A percentile compares a stretch with the other conserved stretches of the same genome.
Evolutionary conservation across 2,797 vertebrate genomes (phyloP).

Genomic region (Pelochelys cantorii): DNA sequence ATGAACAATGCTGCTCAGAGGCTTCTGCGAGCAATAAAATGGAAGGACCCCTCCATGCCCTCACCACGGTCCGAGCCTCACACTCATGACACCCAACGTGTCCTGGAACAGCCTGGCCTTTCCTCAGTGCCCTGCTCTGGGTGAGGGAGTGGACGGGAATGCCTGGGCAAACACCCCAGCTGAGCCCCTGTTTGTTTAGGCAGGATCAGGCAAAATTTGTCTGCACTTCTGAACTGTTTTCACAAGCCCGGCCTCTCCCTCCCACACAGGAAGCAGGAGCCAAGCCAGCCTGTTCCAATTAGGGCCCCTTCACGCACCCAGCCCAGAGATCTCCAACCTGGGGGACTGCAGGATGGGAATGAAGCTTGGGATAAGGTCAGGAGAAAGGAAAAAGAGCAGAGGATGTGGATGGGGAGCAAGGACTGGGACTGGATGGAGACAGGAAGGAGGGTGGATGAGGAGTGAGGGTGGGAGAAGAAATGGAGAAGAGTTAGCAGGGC

Average conservation of each 20-base stretch:
- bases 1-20: slow-evolving; percentile 46
- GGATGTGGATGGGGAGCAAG: background rate
- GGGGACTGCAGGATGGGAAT: background rate
- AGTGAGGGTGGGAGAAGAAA: background rate
- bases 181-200: slow-evolving; percentile 85
- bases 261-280: slow-evolving; percentile 83
- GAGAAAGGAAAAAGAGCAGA: background rate
- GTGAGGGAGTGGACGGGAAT: background rate
- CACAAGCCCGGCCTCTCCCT: slow-evolving; percentile 82
- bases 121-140: slow-evolving; percentile 9
- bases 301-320: slow-evolving; percentile 13
- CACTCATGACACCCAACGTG: background rate
- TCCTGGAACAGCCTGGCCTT: background rate
- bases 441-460: background rate
- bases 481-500: background rate
- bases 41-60: slow-evolving; percentile 52
- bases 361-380: background rate
- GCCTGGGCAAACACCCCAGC: slow-evolving; percentile 63
- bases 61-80: background rate
- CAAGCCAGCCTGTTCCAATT: slow-evolving; percentile 77
- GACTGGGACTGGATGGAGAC: background rate
- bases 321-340: background rate
- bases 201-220: slow-evolving; percentile 88
- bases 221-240: slow-evolving; percentile 91
- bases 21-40: background rate